Evolutionary conservation across 2,888 invertebrate species (phyloP).

Genomic region (Mamestra brassicae): DNA sequence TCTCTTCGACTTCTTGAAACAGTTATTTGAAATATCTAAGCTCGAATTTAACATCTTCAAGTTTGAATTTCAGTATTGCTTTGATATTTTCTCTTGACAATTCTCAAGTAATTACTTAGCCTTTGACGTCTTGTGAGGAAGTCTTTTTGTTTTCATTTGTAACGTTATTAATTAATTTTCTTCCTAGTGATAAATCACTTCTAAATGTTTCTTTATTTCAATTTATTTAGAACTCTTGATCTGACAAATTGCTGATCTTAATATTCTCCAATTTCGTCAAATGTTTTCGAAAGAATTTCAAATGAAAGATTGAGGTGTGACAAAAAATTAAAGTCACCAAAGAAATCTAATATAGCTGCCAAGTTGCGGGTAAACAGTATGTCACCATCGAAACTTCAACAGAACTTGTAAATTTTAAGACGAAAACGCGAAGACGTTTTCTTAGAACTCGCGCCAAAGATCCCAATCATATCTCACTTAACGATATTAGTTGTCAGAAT

Average conservation of each 20-base stretch:
- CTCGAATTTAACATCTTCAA: conserved; percentile 18
- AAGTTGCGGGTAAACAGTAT: conserved; percentile 36
- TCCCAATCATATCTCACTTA: conserved; percentile 52
- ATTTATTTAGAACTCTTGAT: background rate
- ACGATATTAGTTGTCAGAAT: conserved; percentile 56
- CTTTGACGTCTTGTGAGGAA: background rate
- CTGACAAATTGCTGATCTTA: background rate
- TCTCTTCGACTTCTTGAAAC: conserved; percentile 2
- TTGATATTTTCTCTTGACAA: conserved; percentile 10
- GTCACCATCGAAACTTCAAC: conserved; percentile 37
- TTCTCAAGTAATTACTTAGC: conserved; percentile 33
- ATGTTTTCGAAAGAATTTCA: background rate
- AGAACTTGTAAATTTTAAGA: conserved; percentile 43
- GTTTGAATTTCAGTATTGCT: conserved; percentile 8
- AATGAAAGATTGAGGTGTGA: background rate
- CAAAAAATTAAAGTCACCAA: background rate
- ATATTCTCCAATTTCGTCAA: background rate
- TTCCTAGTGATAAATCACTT: background rate
- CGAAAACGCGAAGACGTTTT: conserved; percentile 17
- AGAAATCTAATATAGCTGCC: conserved; percentile 21
- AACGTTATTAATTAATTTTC: conserved; percentile 21
- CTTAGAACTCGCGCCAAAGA: conserved; percentile 35
- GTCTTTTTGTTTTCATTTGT: conserved; percentile 25
- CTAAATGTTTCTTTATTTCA: background rate
- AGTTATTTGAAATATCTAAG: conserved; percentile 19